Base-by-base conservation (phyloP, 2,888 invertebrate genomes). In the Lepidochrysops patricia region DNA sequence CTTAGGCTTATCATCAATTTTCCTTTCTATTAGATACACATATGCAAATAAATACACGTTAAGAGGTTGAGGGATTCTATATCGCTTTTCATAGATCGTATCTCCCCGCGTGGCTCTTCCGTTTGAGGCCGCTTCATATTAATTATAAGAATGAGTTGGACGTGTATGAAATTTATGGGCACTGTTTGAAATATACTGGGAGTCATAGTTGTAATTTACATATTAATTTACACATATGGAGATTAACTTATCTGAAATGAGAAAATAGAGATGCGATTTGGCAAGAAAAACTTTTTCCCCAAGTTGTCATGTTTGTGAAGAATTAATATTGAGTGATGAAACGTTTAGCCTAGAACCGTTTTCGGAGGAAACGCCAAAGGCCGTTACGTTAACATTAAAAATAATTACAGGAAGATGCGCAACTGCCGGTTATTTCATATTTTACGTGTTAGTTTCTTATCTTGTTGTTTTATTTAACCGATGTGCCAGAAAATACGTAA, bases 311-410 rank as follows among this genome's bases (percentile, higher is more conserved):
- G 32, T 29, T 32, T 32, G 29, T 19, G 32, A 19, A 19, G 9
- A 32, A 32, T 32, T n/a, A 19, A 19, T 29, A 15, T 52, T 26
- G 60, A 19, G 37, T 12, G 23, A 61, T 63, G 69, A 67, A 70
- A 71, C 64, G 60, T 69, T 65, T 67, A 70, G 69, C 71, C 71
- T 72, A 72, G 68, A 71, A 70, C 62, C 62, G 60, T 64, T 68
- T 69, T 60, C 62, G 62, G 64, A 70, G 71, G 71, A 71, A 69
- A 64, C 66, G 62, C 63, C 63, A 68, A 68, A 71, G 70, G 71
- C 67, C 68, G 66, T 52, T 62, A 64, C 64, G 58, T 68, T 64
- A 68, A 65, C 63, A 63, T 63, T 61, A 66, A 62, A 59, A 62
- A 60, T 59, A 61, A 62, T 69, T 63, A 67, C 70, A 71, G 70